Conservation (phyloP, 2,113 vertebrate species). For the Thunnus thynnus region DNA sequence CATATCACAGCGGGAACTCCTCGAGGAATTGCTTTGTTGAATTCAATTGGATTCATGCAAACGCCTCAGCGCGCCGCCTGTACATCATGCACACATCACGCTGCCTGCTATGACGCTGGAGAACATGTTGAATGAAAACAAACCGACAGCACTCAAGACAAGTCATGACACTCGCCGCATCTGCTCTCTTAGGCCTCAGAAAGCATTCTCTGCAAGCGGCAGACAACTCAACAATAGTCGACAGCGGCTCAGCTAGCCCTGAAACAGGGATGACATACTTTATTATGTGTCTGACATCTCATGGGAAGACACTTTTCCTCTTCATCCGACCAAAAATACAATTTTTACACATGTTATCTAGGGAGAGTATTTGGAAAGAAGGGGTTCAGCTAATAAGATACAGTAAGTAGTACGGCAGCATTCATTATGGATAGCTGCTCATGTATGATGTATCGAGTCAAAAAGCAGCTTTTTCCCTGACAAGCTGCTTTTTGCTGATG, state of each 20-base stretch:
- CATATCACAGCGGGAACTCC: conserved; percentile 27
- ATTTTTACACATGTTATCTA: conserved; percentile 48
- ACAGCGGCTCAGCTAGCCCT: conserved; percentile 44
- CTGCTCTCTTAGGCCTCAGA: conserved; percentile 30
- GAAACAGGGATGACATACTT: conserved; percentile 68
- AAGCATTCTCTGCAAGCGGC: conserved; percentile 36
- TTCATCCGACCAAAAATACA: conserved; percentile 29
- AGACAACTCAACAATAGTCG: conserved; percentile 48
- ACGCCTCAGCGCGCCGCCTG: not conserved
- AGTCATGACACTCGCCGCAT: conserved; percentile 35
- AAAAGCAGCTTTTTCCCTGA: conserved; percentile 47
- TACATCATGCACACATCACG: not conserved
- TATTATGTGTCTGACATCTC: conserved; percentile 63
- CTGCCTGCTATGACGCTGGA: not conserved
- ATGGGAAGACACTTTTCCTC: conserved; percentile 45
- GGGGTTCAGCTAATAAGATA: conserved; percentile 60
- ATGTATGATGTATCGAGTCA: conserved; percentile 50
- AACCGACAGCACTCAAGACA: not conserved
- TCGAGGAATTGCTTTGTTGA: conserved; percentile 16
- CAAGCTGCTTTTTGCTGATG: conserved; percentile 29
- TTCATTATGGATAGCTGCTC: conserved; percentile 67
- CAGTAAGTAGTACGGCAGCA: conserved; percentile 36
- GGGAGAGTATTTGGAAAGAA: conserved; percentile 28
- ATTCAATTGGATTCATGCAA: conserved; percentile 28
- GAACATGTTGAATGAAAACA: conserved; percentile 14